Evolutionary conservation across 1,140 invertebrate species (phyloP).

Genomic region (Pseudomyrmex flavicornis): DNA sequence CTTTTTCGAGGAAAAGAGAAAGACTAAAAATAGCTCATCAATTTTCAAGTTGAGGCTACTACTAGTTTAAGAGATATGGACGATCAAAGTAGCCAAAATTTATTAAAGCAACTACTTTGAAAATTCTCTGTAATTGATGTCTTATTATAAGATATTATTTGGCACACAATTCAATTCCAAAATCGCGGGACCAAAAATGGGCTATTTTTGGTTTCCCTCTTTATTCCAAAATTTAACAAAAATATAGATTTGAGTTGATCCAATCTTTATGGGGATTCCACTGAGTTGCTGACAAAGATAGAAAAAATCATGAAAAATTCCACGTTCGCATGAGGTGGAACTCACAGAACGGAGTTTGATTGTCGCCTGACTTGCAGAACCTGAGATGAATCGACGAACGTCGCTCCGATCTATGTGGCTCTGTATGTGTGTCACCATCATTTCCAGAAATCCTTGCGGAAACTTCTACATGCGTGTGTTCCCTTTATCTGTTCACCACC

Average conservation of each 20-base stretch:
- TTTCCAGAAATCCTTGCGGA: neutral
- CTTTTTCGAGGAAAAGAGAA: no score
- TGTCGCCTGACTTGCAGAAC: constrained; percentile 19
- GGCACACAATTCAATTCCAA: no score
- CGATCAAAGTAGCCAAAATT: no score
- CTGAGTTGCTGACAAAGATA: neutral
- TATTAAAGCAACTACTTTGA: no score
- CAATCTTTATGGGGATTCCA: neutral
- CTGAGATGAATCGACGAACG: constrained; percentile 10
- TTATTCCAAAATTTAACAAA: neutral
- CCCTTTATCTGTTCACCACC: constrained; percentile 10
- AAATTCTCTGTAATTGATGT: no score
- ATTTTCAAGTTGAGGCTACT: no score
- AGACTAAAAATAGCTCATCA: no score
- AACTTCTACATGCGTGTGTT: neutral
- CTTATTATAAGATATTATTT: no score
- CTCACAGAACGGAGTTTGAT: neutral
- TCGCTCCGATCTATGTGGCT: neutral
- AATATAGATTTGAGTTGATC: neutral
- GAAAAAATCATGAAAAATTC: constrained; percentile 19
- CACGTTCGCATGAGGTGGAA: neutral
- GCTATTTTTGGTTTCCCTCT: no score
- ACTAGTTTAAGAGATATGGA: no score
- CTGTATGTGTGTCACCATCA: neutral
- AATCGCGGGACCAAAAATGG: no score